phyloP scores from a whole-genome alignment of 2,113 vertebrate species.

The Furnarius figulus region DNA sequence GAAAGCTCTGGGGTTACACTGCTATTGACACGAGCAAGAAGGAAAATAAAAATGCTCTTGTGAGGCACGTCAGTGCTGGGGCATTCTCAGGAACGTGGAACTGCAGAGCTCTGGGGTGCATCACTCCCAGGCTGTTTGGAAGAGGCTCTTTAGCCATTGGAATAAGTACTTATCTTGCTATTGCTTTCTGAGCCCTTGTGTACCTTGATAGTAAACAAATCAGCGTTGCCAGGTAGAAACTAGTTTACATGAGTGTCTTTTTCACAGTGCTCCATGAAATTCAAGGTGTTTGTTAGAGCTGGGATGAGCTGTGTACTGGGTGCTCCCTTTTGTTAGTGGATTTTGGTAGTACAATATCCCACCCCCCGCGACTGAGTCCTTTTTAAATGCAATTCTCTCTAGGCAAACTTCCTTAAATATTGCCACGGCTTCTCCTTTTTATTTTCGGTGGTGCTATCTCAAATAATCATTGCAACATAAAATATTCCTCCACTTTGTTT shows the following conservation, averaged over 20 bases:
- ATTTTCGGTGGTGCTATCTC: neutral
- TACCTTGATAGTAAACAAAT: neutral
- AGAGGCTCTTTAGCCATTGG: neutral
- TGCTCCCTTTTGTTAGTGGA: neutral
- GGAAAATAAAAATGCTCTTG: neutral
- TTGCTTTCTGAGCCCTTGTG: neutral
- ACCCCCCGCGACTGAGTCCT: neutral
- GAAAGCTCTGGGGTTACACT: constrained; percentile 23
- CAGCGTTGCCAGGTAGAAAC: neutral
- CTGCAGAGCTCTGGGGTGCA: neutral
- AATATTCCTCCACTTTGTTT: constrained; percentile 24
- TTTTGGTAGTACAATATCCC: neutral
- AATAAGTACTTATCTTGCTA: neutral
- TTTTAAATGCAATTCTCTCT: neutral
- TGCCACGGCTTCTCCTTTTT: neutral
- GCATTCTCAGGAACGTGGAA: neutral
- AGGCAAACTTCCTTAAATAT: neutral
- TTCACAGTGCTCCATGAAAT: neutral
- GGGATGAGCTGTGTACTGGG: neutral
- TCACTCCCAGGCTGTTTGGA: neutral
- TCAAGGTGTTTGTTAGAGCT: neutral
- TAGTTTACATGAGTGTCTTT: neutral
- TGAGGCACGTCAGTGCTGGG: neutral
- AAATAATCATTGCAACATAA: neutral
- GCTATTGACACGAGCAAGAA: constrained; percentile 7